Conservation (phyloP, 2,797 vertebrate genomes). For the Centroberyx gerrardi region DNA sequence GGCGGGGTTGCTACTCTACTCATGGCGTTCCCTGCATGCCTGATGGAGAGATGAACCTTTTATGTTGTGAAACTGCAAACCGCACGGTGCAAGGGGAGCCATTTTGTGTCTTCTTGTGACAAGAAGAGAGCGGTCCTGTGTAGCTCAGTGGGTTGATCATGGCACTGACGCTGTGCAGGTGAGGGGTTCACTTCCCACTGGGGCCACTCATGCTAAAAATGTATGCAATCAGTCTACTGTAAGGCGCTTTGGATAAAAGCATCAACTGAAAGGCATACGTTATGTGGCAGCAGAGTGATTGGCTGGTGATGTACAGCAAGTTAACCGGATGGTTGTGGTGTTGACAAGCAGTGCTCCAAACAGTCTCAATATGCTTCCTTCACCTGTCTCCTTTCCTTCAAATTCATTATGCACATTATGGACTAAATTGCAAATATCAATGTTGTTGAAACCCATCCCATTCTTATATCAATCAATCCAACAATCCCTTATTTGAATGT, state of each 20-base stretch:
- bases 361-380: conserved; percentile 65
- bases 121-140: conserved; percentile 57
- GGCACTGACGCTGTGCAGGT: conserved; percentile 55
- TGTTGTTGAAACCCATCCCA: not conserved
- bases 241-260: conserved; percentile 62
- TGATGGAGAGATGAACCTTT: conserved; percentile 62
- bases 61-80: conserved; percentile 53
- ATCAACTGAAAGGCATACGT: conserved; percentile 47
- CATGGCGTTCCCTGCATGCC: conserved; percentile 56
- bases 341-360: conserved; percentile 62
- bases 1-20: conserved; percentile 31
- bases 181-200: conserved; percentile 47
- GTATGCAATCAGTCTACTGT: conserved; percentile 38
- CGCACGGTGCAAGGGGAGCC: conserved; percentile 51
- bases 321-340: conserved; percentile 59
- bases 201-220: conserved; percentile 57
- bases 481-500: conserved; percentile 16
- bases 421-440: not conserved
- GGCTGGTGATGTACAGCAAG: conserved; percentile 62
- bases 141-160: conserved; percentile 40
- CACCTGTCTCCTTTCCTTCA: conserved; percentile 47
- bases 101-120: conserved; percentile 64
- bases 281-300: conserved; percentile 58
- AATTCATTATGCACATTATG: conserved; percentile 11
- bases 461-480: conserved; percentile 17